These are phyloP conservation scores for Agriopis aurantiaria DNA, from an alignment of 2,888 invertebrate genomes.

Conservation along the genomic window DNA sequence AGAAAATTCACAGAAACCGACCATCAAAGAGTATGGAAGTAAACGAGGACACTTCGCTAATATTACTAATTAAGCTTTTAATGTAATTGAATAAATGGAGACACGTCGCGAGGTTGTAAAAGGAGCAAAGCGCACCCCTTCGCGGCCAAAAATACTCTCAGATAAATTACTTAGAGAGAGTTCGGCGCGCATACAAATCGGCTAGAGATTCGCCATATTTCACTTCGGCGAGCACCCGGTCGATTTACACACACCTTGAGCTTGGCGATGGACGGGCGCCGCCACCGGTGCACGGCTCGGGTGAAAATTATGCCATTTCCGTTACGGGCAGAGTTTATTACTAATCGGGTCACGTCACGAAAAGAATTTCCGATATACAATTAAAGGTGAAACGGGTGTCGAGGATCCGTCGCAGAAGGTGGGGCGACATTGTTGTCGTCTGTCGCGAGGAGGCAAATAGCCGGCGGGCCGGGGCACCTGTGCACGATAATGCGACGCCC, in stretches of 20 bases:
- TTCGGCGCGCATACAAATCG: constrained; percentile 81
- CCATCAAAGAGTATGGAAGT: constrained; percentile 78
- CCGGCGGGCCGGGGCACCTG: constrained; percentile 78
- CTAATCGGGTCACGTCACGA: constrained; percentile 77
- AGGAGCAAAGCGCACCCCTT: constrained; percentile 67
- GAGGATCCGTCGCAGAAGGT: constrained; percentile 69
- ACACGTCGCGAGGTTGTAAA: constrained; percentile 70
- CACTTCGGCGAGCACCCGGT: constrained; percentile 70
- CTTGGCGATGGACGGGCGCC: constrained; percentile 60
- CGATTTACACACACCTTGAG: constrained; percentile 76
- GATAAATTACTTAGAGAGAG: constrained; percentile 79
- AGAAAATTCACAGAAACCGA: constrained; percentile 75
- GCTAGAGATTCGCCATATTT: constrained; percentile 77
- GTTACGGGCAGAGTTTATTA: constrained; percentile 73
- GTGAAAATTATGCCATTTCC: constrained; percentile 80
- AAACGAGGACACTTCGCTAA: constrained; percentile 79
- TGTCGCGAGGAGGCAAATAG: constrained; percentile 77
- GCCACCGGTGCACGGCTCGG: constrained; percentile 53
- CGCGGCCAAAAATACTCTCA: constrained; percentile 79
- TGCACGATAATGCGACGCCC: constrained; percentile 83
- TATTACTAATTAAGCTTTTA: constrained; percentile 85
- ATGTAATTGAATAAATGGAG: constrained; percentile 83
- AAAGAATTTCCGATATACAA: constrained; percentile 81
- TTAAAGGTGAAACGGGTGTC: constrained; percentile 75
- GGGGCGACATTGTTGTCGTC: constrained; percentile 71